A percentile compares a stretch with the other conserved stretches of the same genome.
phyloP scores from a whole-genome alignment of 2,797 vertebrate genomes.

The Dendrocincla tyrannina region DNA sequence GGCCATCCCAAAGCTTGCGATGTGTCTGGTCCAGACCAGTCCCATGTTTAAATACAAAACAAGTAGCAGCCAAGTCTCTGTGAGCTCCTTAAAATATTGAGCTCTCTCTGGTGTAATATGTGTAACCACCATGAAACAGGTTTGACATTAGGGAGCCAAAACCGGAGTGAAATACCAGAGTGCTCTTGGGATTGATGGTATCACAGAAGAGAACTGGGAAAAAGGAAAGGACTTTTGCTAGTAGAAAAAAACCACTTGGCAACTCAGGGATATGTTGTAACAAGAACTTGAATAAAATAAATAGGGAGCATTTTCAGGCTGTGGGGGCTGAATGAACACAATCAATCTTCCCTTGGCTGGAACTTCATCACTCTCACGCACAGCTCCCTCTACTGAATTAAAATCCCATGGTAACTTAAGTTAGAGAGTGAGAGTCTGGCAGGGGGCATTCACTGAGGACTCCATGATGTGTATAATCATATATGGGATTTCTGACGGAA shows the following conservation, averaged over 20 bases:
- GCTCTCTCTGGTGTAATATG: neutral
- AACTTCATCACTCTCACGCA: constrained; percentile 51
- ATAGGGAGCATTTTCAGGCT: constrained; percentile 75
- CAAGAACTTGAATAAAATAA: constrained; percentile 79
- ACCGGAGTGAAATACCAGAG: constrained; percentile 6
- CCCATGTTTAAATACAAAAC: neutral
- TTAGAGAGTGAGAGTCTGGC: neutral
- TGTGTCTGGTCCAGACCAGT: neutral
- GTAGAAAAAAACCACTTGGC: constrained; percentile 68
- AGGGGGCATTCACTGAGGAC: neutral
- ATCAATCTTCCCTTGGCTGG: constrained; percentile 71
- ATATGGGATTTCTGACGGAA: neutral
- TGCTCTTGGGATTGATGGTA: constrained; percentile 50
- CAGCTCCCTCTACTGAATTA: constrained; percentile 76
- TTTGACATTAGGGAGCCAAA: neutral
- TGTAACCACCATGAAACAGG: constrained; percentile 9
- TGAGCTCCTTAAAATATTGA: neutral
- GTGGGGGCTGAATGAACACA: constrained; percentile 75
- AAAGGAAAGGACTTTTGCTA: constrained; percentile 67
- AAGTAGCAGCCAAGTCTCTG: neutral
- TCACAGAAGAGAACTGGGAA: constrained; percentile 58
- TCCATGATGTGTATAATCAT: neutral
- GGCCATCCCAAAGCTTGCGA: neutral
- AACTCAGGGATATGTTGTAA: constrained; percentile 71
- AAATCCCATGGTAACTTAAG: constrained; percentile 56